Base-by-base conservation (phyloP, 2,113 vertebrate genomes). In the Bubo bubo region DNA sequence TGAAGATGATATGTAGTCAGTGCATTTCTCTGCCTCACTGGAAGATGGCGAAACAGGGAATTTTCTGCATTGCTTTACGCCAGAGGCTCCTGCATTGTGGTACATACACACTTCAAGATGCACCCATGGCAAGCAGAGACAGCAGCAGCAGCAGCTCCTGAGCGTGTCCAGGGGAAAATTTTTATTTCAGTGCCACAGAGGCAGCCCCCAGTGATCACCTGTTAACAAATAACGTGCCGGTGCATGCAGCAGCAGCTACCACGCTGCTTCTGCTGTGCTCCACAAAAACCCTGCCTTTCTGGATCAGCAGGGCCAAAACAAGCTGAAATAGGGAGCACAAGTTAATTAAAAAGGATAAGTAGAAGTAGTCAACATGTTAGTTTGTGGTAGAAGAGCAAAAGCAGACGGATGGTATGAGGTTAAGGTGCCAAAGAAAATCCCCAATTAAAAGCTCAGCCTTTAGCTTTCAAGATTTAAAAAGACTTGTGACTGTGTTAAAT, bases 261-360 rank as follows among this genome's bases (percentile, higher is more conserved):
- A 56, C 0, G 1, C 66, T 68, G 5, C 70, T 64, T 30, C 43
- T 74, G 52, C 73, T 79, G 28, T 55, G 50, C 47, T 89, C 70
- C 60, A 35, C 32, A 81, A 84, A 94, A 96, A 28, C 62, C 59
- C 49, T 82, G 87, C 77, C 95, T 58, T 90, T 93, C 90, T 94
- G 81, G 77, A 96, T 95, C 71, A 91, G 81, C 70, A 91, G 74
- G 92, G 84, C 74, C 58, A 76, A 91, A 93, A 84, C 14, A 60
- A 82, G 62, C 60, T 66, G 74, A 88, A 96, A 94, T 22, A 73
- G 27, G 58, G 58, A 96, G 66, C 62, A 76, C 27, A 82, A 79
- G 70, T 91, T 90, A 75, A 95, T 94, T 75, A 90, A 91, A 60
- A 89, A 63, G 81, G 74, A 60, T 85, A 96, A 94, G 80, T 2